Evolutionary conservation across 2,113 vertebrate species (phyloP).

Genomic region (Eleginops maclovinus): DNA sequence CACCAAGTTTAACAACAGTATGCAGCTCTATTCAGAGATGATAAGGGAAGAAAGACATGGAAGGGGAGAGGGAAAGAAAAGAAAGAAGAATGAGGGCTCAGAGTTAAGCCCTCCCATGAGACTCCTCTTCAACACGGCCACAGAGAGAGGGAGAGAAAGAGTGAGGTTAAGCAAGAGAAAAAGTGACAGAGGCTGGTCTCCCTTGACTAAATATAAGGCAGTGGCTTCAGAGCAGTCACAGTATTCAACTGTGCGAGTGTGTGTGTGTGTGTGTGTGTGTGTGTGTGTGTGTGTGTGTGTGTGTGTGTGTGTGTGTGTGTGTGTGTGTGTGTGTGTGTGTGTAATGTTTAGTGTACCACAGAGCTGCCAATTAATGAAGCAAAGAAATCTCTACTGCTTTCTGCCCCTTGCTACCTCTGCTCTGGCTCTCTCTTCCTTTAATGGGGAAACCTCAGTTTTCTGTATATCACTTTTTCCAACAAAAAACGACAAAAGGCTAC

Average conservation of each 20-base stretch:
- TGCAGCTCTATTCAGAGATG: conserved; percentile 57
- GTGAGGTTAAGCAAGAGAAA: conserved; percentile 65
- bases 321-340: conserved; percentile 11
- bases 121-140: conserved; percentile 65
- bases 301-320: conserved; percentile 19
- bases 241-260: conserved; percentile 30
- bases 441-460: conserved; percentile 25
- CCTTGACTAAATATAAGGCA: conserved; percentile 68
- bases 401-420: conserved; percentile 36
- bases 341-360: conserved; percentile 53
- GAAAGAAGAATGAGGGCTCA: conserved; percentile 60
- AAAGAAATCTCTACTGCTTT: conserved; percentile 35
- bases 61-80: conserved; percentile 35
- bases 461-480: not conserved
- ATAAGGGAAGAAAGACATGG: conserved; percentile 60
- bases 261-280: conserved; percentile 4
- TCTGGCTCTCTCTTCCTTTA: conserved; percentile 29
- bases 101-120: conserved; percentile 76
- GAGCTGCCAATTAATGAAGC: conserved; percentile 67
- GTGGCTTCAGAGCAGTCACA: conserved; percentile 56
- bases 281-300: conserved; percentile 18
- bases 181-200: conserved; percentile 74
- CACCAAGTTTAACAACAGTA: conserved; percentile 61
- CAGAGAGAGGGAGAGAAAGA: conserved; percentile 60
- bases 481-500: not conserved